Conservation (phyloP, 1,140 invertebrate species). For the Plectrocnemia conspersa region DNA sequence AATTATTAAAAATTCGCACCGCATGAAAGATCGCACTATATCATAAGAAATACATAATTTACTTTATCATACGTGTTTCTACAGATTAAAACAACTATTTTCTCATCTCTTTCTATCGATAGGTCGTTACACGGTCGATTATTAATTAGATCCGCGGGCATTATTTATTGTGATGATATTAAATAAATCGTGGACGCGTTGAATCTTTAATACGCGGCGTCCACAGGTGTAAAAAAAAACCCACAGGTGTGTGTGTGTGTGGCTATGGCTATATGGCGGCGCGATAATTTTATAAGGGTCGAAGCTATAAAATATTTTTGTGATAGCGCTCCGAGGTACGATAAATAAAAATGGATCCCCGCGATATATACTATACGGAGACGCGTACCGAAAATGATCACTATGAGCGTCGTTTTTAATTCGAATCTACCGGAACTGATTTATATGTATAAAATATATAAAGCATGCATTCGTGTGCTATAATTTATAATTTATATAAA, state of each 20-base stretch:
- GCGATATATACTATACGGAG: too few species aligned
- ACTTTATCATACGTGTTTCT: too few species aligned
- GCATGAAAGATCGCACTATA: too few species aligned
- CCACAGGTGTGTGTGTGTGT: too few species aligned
- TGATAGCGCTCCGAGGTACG: neutral
- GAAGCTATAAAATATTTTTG: conserved; percentile 6
- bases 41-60: too few species aligned
- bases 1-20: too few species aligned
- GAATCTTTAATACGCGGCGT: conserved; percentile 2
- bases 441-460: too few species aligned
- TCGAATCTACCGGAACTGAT: neutral
- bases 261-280: too few species aligned
- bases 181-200: conserved; percentile 3
- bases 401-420: neutral
- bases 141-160: neutral
- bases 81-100: too few species aligned
- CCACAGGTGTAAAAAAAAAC: conserved; percentile 5
- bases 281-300: conserved; percentile 10
- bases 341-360: conserved; percentile 9
- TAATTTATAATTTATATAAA: too few species aligned
- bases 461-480: too few species aligned
- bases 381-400: conserved; percentile 6
- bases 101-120: too few species aligned
- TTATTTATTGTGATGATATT: conserved; percentile 11
- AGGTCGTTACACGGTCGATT: neutral